Evolutionary conservation across 1,140 invertebrate genomes (phyloP), one percentile per base, ranked within the genome.

Genomic region (honey bee (Apis mellifera)): DNA sequence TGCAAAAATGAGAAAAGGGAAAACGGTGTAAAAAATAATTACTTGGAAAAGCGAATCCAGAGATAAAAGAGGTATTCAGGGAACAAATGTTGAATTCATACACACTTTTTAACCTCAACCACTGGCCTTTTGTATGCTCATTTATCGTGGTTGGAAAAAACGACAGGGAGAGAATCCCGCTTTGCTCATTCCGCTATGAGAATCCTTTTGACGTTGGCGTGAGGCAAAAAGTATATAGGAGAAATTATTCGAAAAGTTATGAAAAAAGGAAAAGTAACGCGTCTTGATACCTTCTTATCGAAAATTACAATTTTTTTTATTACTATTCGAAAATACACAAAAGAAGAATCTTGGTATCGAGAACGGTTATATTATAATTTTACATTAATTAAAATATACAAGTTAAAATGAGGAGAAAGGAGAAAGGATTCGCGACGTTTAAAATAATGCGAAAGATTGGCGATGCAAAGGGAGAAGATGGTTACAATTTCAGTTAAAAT

Each of bases 181-280:
- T 80, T 84, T 80, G 62, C 64, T 42, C 55, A 26, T 59, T 26
- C 15, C 48, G 42, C 54, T 64, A n/a, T 69, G 55, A 84, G 42
- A 55, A 80, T 66, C 55, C 70, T n/a, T 79, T 80, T 79, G 82
- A 55, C 26, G 23, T 4, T 32, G 62, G 42, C 21, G 13, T 2
- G 15, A 0, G 17, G n/a, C 55, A 54, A 72, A 59, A 72, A 54
- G 19, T 21, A 13, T 15, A 13, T 15, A 19, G 13, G 19, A 42
- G 54, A 32, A n/a, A 79, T 60, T 73, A 73, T 68, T 55, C 52
- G 7, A 42, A 32, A 50, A 70, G 64, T 19, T 3, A 23, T 42
- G 7, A 42, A 42, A 42, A 42, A 42, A 42, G 7, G 32, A 42
- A 42, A 42, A 42, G 32, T 32, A 32, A 42, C 32, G 32, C 0